Evolutionary conservation across 2,797 vertebrate genomes (phyloP).

Genomic region (Mallotus villosus): DNA sequence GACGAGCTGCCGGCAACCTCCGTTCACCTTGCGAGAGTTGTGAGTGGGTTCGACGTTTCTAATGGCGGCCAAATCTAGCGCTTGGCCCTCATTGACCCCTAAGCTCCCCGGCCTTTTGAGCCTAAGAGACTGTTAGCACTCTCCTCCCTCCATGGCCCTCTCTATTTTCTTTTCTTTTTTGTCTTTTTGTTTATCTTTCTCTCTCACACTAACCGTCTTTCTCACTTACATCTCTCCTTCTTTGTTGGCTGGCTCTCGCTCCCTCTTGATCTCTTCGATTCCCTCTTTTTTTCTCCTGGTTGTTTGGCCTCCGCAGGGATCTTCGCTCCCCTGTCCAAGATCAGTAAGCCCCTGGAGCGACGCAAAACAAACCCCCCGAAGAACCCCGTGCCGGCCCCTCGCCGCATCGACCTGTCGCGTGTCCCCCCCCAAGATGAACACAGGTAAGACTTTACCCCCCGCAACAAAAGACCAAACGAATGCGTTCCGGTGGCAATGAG

Average conservation of each 20-base stretch:
- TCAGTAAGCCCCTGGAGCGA: constrained; percentile 83
- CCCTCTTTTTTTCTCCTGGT: neutral
- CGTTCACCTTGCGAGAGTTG: neutral
- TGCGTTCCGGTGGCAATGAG: neutral
- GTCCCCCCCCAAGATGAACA: constrained; percentile 86
- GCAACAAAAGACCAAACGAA: neutral
- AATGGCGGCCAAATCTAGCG: neutral
- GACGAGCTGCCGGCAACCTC: constrained; percentile 2
- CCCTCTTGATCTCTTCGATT: neutral
- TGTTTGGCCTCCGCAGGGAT: constrained; percentile 76
- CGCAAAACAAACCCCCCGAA: constrained; percentile 68
- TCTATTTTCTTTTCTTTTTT: neutral
- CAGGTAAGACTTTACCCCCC: constrained; percentile 71
- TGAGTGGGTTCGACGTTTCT: constrained; percentile 7
- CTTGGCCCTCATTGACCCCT: neutral
- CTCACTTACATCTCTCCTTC: neutral
- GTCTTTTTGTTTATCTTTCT: neutral
- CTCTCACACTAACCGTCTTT: neutral
- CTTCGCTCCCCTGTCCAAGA: constrained; percentile 94
- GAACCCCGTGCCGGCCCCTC: constrained; percentile 64
- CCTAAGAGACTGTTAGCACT: neutral
- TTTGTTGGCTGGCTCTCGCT: neutral
- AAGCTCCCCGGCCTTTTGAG: neutral
- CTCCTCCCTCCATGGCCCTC: neutral
- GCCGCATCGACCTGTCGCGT: constrained; percentile 75